Evolutionary conservation across 2,113 vertebrate genomes (phyloP).

Genomic region (Salvator merianae): DNA sequence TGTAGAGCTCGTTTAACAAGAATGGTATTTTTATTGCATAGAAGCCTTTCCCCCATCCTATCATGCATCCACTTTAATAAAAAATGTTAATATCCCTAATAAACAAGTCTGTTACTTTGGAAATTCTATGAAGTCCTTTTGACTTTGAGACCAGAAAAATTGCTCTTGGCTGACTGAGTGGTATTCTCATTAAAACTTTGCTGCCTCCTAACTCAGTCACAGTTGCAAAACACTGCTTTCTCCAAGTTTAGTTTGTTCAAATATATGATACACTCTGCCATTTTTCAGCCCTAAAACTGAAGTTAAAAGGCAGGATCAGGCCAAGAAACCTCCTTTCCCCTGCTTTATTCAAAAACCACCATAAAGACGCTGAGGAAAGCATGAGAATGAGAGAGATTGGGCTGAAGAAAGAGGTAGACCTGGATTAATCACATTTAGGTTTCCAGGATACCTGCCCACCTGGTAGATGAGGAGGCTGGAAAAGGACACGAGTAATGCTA

Average conservation of each 20-base stretch:
- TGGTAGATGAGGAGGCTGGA: too few relatives aligned
- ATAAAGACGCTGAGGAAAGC: not conserved
- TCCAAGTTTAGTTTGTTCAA: not conserved
- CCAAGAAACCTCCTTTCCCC: not conserved
- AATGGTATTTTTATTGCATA: constrained; percentile 27
- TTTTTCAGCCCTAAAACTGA: not conserved
- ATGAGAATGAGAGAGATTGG: not conserved
- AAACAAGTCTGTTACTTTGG: not conserved
- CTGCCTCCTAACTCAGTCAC: not conserved
- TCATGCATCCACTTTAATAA: constrained; percentile 15
- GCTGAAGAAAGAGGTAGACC: not conserved
- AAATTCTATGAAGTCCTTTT: not conserved
- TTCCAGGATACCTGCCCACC: not conserved
- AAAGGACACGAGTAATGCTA: not conserved
- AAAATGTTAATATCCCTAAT: not conserved
- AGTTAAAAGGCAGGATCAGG: not conserved
- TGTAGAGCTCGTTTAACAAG: not conserved
- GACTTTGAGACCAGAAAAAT: not conserved
- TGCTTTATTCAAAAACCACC: not conserved
- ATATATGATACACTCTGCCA: not conserved
- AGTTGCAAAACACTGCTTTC: not conserved
- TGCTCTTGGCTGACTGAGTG: not conserved
- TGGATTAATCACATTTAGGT: not conserved
- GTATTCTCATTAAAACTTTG: not conserved
- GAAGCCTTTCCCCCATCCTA: constrained; percentile 24